phyloP scores from a whole-genome alignment of 2,888 invertebrate genomes.

The Acronicta leporina region DNA sequence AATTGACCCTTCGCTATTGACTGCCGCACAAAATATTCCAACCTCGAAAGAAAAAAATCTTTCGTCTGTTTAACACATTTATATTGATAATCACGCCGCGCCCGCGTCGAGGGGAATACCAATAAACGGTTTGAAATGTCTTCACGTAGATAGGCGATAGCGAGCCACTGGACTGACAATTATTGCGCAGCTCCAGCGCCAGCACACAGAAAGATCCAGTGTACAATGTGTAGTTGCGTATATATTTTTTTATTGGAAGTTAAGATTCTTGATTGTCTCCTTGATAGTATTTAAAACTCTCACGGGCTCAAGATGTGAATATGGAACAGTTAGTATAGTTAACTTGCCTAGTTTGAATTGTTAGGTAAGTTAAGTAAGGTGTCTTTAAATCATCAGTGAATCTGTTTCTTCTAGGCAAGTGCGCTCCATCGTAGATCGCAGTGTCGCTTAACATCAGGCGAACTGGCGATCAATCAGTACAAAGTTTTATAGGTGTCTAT shows the following conservation, averaged over 20 bases:
- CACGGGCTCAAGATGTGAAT: too few relatives aligned
- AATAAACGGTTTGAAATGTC: constrained; percentile 71
- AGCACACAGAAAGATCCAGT: constrained; percentile 5
- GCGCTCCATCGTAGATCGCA: too few relatives aligned
- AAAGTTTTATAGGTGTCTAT: too few relatives aligned
- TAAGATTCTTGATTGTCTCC: constrained; percentile 2
- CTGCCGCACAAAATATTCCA: constrained; percentile 4
- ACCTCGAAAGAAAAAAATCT: constrained; percentile 37
- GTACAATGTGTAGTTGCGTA: too few relatives aligned
- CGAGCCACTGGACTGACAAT: constrained; percentile 46
- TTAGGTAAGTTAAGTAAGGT: too few relatives aligned
- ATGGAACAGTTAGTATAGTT: too few relatives aligned
- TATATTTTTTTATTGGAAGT: constrained; percentile 18
- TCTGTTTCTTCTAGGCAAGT: too few relatives aligned
- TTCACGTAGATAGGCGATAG: constrained; percentile 69
- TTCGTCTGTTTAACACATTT: constrained; percentile 63
- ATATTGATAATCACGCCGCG: constrained; percentile 63
- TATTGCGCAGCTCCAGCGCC: constrained; percentile 23
- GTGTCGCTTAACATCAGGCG: too few relatives aligned
- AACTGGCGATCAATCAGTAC: too few relatives aligned
- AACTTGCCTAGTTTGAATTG: too few relatives aligned
- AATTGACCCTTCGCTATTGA: background rate
- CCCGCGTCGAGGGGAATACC: constrained; percentile 67
- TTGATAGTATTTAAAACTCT: too few relatives aligned
- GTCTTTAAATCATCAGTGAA: too few relatives aligned